A percentile compares a stretch with the other conserved stretches of the same genome.
Evolutionary conservation across 1,140 invertebrate species (phyloP).

Genomic region (Nasonia giraulti): DNA sequence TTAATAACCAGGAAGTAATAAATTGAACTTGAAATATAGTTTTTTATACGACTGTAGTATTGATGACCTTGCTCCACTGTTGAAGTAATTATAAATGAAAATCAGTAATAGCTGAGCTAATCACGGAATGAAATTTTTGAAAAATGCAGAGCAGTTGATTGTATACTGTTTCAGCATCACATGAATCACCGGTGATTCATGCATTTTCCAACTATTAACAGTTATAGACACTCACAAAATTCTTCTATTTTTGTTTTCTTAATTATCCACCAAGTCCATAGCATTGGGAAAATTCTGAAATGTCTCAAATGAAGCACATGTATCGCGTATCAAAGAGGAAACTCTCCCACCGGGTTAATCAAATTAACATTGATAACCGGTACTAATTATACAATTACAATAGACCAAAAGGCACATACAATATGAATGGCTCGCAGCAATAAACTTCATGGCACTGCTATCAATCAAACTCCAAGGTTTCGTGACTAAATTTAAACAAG

Average conservation of each 20-base stretch:
- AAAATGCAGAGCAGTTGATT: not conserved
- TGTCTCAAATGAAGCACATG: too few species aligned
- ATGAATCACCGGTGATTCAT: constrained; percentile 23
- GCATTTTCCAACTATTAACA: not conserved
- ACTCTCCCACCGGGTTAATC: not conserved
- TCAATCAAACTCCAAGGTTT: not conserved
- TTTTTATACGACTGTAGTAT: not conserved
- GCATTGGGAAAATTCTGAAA: too few species aligned
- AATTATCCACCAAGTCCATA: too few species aligned
- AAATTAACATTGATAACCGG: not conserved
- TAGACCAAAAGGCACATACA: not conserved
- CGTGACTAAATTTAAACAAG: not conserved
- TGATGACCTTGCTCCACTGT: not conserved
- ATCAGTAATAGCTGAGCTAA: not conserved
- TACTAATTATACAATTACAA: not conserved
- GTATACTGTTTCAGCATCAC: not conserved
- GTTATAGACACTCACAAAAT: too few species aligned
- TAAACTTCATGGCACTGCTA: not conserved
- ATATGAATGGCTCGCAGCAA: not conserved
- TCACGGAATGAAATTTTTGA: not conserved
- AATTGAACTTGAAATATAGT: constrained; percentile 1
- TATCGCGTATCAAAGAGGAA: too few species aligned
- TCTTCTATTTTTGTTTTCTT: too few species aligned
- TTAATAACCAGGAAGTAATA: not conserved
- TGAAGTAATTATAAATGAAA: not conserved